Base-by-base conservation (phyloP, 2,888 invertebrate genomes). In the Notodonta ziczac region DNA sequence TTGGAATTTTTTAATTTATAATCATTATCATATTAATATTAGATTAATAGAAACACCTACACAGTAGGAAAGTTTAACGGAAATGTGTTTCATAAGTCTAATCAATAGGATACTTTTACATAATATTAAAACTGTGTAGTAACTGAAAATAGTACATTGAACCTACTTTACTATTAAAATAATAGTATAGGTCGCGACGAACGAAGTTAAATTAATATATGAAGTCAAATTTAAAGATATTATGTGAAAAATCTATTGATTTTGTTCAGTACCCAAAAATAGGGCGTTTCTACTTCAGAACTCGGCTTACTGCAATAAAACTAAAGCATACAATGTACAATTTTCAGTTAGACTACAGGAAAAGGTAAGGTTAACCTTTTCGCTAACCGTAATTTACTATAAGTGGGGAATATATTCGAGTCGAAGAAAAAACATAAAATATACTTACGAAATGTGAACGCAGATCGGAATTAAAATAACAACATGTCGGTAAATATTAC, bases 31-130 rank as follows among this genome's bases (percentile, higher is more conserved):
- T 66, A 58, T 72, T 64, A 74, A 65, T 66, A 66, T 67, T 72
- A 67, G 66, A 60, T 60, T 64, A 67, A 69, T 74, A 78, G 67
- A 73, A 72, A 72, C 61, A 78, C 87, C 86, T 86, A 87, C 85
- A 87, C 79, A 83, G 87, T 86, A 85, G 87, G 85, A 82, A 80
- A 82, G 75, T 77, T 62, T 72, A 78, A 81, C 76, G 69, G 78
- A 72, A 74, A 76, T 72, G 59, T 74, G 67, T 76, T 67, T 63
- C 61, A 57, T 68, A 69, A 74, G 24, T 66, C 65, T 72, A 70
- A 67, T 56, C 54, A 58, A 60, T 70, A 72, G 66, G 69, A 74
- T 70, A 69, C 62, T 63, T 62, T 58, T 50, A 16, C 12, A 66
- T 61, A 42, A 54, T 65, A 52, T 60, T 57, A 55, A 35, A 13